A percentile compares a stretch with the other conserved stretches of the same genome.
Evolutionary conservation across 1,140 invertebrate genomes (phyloP).

Genomic region (Drosophila virilis): DNA sequence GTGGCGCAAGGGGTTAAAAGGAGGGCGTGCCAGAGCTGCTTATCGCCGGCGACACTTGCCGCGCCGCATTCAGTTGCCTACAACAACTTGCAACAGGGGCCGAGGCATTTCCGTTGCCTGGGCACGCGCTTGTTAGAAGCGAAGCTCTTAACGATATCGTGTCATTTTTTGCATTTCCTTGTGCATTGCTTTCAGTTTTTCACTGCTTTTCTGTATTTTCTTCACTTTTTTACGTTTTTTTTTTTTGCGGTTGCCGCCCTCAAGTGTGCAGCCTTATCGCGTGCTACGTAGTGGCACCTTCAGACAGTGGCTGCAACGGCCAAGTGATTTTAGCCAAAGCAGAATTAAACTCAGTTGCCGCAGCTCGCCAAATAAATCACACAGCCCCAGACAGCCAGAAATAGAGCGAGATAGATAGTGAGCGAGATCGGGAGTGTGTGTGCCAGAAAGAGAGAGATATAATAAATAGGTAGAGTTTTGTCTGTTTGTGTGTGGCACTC

Average conservation of each 20-base stretch:
- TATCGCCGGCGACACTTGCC: constrained; percentile 75
- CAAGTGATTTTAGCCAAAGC: constrained; percentile 51
- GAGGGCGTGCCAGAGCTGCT: constrained; percentile 56
- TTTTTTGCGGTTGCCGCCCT: constrained; percentile 56
- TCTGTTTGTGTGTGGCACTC: constrained; percentile 42
- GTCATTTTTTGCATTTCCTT: constrained; percentile 82
- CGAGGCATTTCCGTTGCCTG: constrained; percentile 73
- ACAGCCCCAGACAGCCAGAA: constrained; percentile 12
- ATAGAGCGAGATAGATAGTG: background rate
- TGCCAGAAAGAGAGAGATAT: constrained; percentile 2
- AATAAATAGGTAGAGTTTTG: constrained; percentile 61
- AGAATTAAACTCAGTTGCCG: constrained; percentile 42
- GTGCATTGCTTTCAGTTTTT: constrained; percentile 66
- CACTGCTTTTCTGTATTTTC: constrained; percentile 25
- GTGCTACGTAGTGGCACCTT: constrained; percentile 70
- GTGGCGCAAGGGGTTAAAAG: constrained; percentile 1
- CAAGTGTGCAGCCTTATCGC: constrained; percentile 69
- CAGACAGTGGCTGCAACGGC: constrained; percentile 30
- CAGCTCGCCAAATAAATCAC: constrained; percentile 52
- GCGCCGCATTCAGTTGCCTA: constrained; percentile 43
- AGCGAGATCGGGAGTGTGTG: too few species aligned
- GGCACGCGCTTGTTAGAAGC: constrained; percentile 71
- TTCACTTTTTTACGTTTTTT: constrained; percentile 1
- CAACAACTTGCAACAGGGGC: constrained; percentile 20
- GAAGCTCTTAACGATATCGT: constrained; percentile 76